These are phyloP conservation scores for Nerophis ophidion DNA, from an alignment of 2,113 vertebrate species.

Conservation along the genomic window DNA sequence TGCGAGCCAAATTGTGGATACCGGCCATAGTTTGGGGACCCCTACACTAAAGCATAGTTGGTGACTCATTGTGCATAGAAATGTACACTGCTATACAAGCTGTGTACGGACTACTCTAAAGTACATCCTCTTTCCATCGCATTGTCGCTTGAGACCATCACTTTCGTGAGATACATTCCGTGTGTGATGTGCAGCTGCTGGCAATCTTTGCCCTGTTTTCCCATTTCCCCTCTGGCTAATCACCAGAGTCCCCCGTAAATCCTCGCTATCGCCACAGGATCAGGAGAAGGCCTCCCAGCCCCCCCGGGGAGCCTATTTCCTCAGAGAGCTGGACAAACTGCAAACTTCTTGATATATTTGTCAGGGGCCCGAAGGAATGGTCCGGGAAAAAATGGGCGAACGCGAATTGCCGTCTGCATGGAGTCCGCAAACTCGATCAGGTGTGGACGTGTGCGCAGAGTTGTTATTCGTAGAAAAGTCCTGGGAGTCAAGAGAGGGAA, in stretches of 20 bases:
- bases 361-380: constrained; percentile 41
- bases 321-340: constrained; percentile 58
- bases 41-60: too few relatives aligned
- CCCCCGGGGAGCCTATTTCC: constrained; percentile 56
- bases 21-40: too few relatives aligned
- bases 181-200: constrained; percentile 45
- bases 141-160: too few relatives aligned
- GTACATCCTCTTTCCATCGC: too few relatives aligned
- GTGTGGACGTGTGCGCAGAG: constrained; percentile 8
- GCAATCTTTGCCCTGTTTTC: constrained; percentile 62
- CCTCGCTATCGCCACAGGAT: constrained; percentile 65
- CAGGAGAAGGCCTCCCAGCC: constrained; percentile 59
- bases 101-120: too few relatives aligned
- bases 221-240: constrained; percentile 69
- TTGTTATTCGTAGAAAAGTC: constrained; percentile 23
- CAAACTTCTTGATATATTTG: constrained; percentile 59
- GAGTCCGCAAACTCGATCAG: constrained; percentile 9
- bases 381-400: constrained; percentile 12
- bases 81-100: too few relatives aligned
- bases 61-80: too few relatives aligned
- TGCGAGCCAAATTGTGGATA: too few relatives aligned
- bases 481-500: constrained; percentile 20
- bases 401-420: too few relatives aligned
- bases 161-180: not conserved
- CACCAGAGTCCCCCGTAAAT: constrained; percentile 67